Conservation (phyloP, 2,797 vertebrate genomes). For the Acanthornis magna region DNA sequence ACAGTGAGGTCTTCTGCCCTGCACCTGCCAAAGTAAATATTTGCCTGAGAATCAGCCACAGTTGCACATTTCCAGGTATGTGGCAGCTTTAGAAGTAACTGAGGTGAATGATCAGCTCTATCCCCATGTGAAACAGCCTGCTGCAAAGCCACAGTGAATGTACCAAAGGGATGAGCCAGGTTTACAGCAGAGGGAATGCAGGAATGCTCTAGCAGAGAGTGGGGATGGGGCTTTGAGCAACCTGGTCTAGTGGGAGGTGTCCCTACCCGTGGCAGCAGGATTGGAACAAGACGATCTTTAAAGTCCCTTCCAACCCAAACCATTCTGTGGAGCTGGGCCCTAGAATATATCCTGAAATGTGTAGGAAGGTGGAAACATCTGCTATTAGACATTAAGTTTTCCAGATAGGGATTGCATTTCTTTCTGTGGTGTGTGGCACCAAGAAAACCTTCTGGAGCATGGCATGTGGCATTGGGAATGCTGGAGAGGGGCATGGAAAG, state of each 20-base stretch:
- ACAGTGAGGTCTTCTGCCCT: not conserved
- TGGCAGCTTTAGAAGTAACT: not conserved
- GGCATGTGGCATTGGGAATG: not conserved
- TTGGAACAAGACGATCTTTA: not conserved
- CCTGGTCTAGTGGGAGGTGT: not conserved
- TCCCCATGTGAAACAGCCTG: not conserved
- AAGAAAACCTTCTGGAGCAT: not conserved
- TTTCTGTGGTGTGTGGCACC: not conserved
- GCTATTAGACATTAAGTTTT: not conserved
- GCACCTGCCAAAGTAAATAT: constrained; percentile 48
- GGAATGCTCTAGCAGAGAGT: not conserved
- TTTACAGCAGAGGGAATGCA: not conserved
- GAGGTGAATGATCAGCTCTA: not conserved
- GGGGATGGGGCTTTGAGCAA: not conserved
- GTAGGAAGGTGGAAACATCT: not conserved
- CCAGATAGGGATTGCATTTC: not conserved
- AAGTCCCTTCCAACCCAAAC: not conserved
- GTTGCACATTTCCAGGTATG: constrained; percentile 42
- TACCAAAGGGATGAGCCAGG: not conserved
- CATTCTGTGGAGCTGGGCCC: not conserved
- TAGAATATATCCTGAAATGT: not conserved
- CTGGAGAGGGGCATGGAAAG: not conserved
- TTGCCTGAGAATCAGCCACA: constrained; percentile 28
- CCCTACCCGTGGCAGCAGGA: not conserved
- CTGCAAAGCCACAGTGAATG: not conserved